phyloP scores from a whole-genome alignment of 2,797 vertebrate genomes.

The Xiphorhynchus erythropygius region DNA sequence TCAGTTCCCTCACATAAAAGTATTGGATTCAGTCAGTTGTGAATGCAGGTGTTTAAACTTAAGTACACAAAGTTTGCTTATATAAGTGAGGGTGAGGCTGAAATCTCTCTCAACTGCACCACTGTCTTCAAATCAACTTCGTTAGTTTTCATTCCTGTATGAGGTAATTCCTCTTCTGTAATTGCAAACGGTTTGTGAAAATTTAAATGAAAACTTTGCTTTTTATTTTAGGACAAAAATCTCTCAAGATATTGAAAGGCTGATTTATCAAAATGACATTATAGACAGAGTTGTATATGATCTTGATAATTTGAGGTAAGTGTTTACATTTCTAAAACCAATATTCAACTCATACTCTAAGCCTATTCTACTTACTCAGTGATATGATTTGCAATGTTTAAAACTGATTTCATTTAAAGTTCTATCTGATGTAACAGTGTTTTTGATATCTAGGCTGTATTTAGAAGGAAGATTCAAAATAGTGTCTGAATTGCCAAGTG shows the following conservation, averaged over 20 bases:
- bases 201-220: conserved; percentile 15
- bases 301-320: conserved; percentile 89
- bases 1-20: background rate
- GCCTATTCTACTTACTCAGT: background rate
- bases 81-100: background rate
- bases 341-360: background rate
- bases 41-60: conserved; percentile 12
- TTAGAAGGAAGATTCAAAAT: background rate
- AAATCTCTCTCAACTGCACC: background rate
- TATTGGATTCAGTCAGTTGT: background rate
- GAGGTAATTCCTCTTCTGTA: background rate
- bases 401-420: background rate
- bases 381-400: background rate
- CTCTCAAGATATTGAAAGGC: conserved; percentile 95
- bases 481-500: background rate
- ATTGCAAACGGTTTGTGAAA: background rate
- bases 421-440: background rate
- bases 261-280: conserved; percentile 94
- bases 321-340: background rate
- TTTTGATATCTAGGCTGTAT: background rate
- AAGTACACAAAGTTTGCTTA: background rate
- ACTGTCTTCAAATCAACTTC: background rate
- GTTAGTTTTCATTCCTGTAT: background rate
- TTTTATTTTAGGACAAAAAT: conserved; percentile 89
- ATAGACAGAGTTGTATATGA: conserved; percentile 96